Evolutionary conservation across 2,888 invertebrate species (phyloP).

Genomic region (Andrena flavipes): DNA sequence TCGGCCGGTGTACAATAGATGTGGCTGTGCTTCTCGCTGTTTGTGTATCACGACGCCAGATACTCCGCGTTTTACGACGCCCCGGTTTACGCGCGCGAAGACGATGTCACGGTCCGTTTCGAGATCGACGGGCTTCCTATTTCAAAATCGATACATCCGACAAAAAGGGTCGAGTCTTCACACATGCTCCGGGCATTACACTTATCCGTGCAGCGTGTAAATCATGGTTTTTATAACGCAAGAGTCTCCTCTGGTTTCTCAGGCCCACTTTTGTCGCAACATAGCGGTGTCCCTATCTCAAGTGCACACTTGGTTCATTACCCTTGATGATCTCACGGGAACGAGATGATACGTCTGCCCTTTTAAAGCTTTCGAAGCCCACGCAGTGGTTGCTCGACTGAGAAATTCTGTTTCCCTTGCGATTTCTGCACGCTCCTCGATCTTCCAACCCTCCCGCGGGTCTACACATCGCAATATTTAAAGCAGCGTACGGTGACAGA

Average conservation of each 20-base stretch:
- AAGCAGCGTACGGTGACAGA: constrained; percentile 71
- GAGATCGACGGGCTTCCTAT: constrained; percentile 22
- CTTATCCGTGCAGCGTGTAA: background rate
- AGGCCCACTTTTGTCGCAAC: constrained; percentile 30
- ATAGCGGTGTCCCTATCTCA: constrained; percentile 47
- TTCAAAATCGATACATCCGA: constrained; percentile 24
- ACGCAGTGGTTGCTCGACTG: background rate
- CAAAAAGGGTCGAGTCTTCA: background rate
- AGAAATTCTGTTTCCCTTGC: background rate
- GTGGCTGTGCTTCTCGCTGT: constrained; percentile 42
- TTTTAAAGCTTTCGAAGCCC: background rate
- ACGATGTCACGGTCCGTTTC: constrained; percentile 31
- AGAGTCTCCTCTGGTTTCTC: constrained; percentile 12
- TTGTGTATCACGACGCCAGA: constrained; percentile 56
- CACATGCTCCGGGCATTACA: background rate
- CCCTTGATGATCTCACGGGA: constrained; percentile 32
- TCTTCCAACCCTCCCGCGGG: constrained; percentile 15
- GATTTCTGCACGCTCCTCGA: constrained; percentile 27
- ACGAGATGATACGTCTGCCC: background rate
- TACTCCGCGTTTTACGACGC: constrained; percentile 46
- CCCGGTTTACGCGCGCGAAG: constrained; percentile 29
- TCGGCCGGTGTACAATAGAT: constrained; percentile 32
- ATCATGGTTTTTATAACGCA: background rate
- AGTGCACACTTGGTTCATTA: constrained; percentile 54
- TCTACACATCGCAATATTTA: constrained; percentile 59